Evolutionary conservation across 2,888 invertebrate species (phyloP), one percentile per base, ranked within the genome.

Genomic region (Ormyrus thymus): DNA sequence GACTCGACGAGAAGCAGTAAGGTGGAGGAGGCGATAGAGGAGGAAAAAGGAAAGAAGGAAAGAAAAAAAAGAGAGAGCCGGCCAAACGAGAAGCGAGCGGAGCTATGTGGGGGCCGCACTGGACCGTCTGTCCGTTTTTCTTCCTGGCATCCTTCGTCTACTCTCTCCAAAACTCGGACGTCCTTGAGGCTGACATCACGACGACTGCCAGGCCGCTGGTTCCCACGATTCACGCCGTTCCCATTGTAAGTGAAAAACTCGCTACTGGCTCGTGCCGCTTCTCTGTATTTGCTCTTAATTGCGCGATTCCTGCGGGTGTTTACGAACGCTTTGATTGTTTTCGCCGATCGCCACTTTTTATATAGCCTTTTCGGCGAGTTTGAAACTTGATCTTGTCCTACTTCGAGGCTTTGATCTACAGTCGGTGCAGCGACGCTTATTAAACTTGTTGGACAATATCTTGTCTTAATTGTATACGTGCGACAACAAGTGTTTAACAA

Each of bases 201-300:
- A 76, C 71, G 48, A 78, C 74, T 51, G 65, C 29, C 29, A 29
- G 29, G 29, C 29, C 29, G 29, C 29, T 29, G 29, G 29, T 61
- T 74, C 81, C 82, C 74, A 82, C 75, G 79, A 82, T 82, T 75
- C 78, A 79, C 45, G 59, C 79, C 46, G 68, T 82, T 50, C 69
- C 72, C 48, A 66, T 81, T 79, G 83, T 83, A 79, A 83, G 83
- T 82, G 69, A 55, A 64, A 66, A 70, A 55, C 76, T 75, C 62
- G 46, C 15, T 43, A 43, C 15, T 51, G 15, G 29, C 15, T 65
- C 5, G 4, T 15, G 9, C 10, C 45, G n/a, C 15, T 69, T 69
- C 56, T 45, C 15, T 11, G 50, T 29, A 29, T 29, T 29, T 29
- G 0, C 29, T 29, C 29, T 29, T 29, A 29, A 29, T 29, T 29